Percentiles rank a stretch among this genome's conserved stretches.
These are phyloP conservation scores for Trissolcus japonicus DNA, from an alignment of 2,888 invertebrate species.

Conservation along the genomic window DNA sequence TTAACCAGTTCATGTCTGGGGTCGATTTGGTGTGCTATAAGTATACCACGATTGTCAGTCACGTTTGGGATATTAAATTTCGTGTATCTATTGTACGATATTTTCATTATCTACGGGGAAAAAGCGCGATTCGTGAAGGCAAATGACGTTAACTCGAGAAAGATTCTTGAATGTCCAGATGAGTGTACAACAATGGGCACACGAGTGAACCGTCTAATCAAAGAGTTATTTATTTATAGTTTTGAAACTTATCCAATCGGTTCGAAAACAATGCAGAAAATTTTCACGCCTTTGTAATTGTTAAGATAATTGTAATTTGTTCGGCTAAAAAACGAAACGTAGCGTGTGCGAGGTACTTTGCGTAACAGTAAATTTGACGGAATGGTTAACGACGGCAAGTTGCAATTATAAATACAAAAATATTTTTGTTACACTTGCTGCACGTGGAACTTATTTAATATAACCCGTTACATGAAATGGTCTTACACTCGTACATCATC, in stretches of 20 bases:
- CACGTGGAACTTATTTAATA: conserved; percentile 28
- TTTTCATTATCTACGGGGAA: conserved; percentile 46
- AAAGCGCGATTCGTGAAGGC: conserved; percentile 27
- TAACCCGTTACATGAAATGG: conserved; percentile 40
- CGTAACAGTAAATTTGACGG: conserved; percentile 24
- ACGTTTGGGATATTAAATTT: conserved; percentile 56
- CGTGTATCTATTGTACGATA: conserved; percentile 45
- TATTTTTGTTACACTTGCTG: conserved; percentile 38
- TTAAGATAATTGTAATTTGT: background rate
- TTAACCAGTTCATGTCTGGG: conserved; percentile 32
- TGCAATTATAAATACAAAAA: conserved; percentile 46
- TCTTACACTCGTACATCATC: conserved; percentile 6
- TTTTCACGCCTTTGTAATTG: background rate
- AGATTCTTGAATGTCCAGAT: conserved; percentile 19
- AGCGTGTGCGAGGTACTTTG: conserved; percentile 19
- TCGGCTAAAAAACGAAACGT: background rate
- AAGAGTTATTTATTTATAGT: background rate
- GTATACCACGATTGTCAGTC: conserved; percentile 40
- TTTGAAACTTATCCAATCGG: background rate
- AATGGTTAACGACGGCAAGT: conserved; percentile 12
- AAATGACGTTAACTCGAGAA: conserved; percentile 31
- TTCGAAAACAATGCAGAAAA: background rate
- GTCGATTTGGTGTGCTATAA: conserved; percentile 24
- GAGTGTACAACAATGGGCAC: conserved; percentile 27
- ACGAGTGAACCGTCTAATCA: conserved; percentile 9